Conservation (phyloP, 2,888 invertebrate species). For the Mycalesis mineus region DNA sequence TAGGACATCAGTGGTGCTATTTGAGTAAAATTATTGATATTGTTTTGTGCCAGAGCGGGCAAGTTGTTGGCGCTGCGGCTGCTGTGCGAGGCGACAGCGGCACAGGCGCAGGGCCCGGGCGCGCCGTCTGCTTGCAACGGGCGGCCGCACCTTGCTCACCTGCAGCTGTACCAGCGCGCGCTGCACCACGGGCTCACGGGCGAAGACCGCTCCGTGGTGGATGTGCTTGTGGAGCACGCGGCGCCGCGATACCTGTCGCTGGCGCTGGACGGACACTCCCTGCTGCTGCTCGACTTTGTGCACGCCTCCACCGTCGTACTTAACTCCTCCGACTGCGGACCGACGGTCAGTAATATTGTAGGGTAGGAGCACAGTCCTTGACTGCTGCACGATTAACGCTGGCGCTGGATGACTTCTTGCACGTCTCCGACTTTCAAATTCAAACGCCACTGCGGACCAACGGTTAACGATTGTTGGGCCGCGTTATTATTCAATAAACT, state of each 20-base stretch:
- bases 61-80: conserved; percentile 92
- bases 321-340: conserved; percentile 86
- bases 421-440: too few species aligned
- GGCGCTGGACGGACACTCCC: conserved; percentile 91
- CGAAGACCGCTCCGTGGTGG: conserved; percentile 85
- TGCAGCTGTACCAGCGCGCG: conserved; percentile 91
- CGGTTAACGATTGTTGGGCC: too few species aligned
- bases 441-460: too few species aligned
- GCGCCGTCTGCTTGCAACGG: conserved; percentile 70
- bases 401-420: too few species aligned
- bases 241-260: conserved; percentile 92
- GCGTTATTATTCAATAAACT: too few species aligned
- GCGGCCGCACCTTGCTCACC: conserved; percentile 81
- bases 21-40: too few species aligned
- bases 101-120: conserved; percentile 85
- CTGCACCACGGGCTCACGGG: conserved; percentile 87
- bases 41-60: conserved; percentile 73
- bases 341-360: conserved; percentile 55
- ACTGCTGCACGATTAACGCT: too few species aligned
- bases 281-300: conserved; percentile 92
- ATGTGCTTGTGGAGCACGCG: conserved; percentile 88
- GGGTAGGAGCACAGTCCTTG: too few species aligned
- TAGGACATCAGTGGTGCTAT: too few species aligned
- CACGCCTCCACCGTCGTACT: conserved; percentile 93
- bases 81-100: conserved; percentile 91